Percentiles rank a stretch among this genome's conserved stretches.
Conservation (phyloP, 2,113 vertebrate genomes). For the Tachysurus fulvidraco region DNA sequence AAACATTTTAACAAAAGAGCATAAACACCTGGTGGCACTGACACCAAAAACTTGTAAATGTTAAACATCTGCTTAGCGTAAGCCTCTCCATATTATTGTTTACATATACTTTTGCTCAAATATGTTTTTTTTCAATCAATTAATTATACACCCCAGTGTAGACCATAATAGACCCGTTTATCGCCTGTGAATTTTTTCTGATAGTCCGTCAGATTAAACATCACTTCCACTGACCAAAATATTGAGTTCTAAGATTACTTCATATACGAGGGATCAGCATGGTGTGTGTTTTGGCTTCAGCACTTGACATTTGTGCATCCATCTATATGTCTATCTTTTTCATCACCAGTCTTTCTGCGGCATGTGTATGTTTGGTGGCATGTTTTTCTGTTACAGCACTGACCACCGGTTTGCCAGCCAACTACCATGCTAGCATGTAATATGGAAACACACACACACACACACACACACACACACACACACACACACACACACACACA, state of each 20-base stretch:
- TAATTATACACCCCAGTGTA: not conserved
- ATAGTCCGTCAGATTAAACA: not conserved
- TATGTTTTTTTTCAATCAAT: not conserved
- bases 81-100: not conserved
- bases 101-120: not conserved
- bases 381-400: constrained; percentile 58
- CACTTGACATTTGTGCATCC: not conserved
- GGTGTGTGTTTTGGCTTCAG: not conserved
- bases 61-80: not conserved
- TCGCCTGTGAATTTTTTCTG: not conserved
- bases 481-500: constrained; percentile 23
- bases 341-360: not conserved
- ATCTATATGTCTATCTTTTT: not conserved
- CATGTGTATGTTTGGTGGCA: not conserved
- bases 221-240: not conserved
- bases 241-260: not conserved
- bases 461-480: constrained; percentile 28
- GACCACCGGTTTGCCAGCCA: constrained; percentile 71
- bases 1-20: not conserved
- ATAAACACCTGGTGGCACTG: not conserved
- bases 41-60: not conserved
- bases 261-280: not conserved
- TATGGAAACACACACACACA: constrained; percentile 62
- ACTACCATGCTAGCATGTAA: constrained; percentile 74
- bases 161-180: not conserved